phyloP scores from a whole-genome alignment of 2,113 vertebrate genomes.

The Probosciger aterrimus region DNA sequence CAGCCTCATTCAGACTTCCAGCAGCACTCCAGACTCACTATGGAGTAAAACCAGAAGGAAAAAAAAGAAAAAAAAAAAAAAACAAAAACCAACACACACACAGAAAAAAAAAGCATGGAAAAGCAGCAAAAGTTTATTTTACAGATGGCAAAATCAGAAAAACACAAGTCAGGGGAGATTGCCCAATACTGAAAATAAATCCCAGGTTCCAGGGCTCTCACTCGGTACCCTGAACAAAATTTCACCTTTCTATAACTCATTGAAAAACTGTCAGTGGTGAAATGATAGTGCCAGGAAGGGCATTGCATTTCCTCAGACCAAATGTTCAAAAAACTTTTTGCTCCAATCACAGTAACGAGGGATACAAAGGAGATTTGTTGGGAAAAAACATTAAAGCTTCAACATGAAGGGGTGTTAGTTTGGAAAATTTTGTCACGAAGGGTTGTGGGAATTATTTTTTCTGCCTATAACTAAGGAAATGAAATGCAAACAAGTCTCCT shows the following conservation, averaged over 20 bases:
- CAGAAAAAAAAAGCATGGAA: neutral
- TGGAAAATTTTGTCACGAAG: neutral
- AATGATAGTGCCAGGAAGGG: neutral
- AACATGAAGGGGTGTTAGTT: neutral
- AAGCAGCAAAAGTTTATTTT: neutral
- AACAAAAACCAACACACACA: neutral
- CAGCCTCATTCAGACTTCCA: neutral
- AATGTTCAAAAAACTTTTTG: neutral
- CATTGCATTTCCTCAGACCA: neutral
- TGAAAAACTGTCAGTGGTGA: neutral
- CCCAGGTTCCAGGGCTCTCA: neutral
- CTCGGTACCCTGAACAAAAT: neutral
- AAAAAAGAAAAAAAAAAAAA: rapidly evolving
- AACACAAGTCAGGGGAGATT: neutral
- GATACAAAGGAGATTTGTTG: neutral
- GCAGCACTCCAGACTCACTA: neutral
- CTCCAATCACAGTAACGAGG: neutral
- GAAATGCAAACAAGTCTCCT: conserved; percentile 26
- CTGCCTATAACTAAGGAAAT: conserved; percentile 46
- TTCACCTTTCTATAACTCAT: neutral
- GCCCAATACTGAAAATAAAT: neutral
- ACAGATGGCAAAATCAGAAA: neutral
- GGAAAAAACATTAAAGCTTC: neutral
- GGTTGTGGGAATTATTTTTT: neutral
- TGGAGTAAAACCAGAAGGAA: neutral